Base-by-base conservation (phyloP, 2,888 invertebrate species). In the Slavum lentiscoides region DNA sequence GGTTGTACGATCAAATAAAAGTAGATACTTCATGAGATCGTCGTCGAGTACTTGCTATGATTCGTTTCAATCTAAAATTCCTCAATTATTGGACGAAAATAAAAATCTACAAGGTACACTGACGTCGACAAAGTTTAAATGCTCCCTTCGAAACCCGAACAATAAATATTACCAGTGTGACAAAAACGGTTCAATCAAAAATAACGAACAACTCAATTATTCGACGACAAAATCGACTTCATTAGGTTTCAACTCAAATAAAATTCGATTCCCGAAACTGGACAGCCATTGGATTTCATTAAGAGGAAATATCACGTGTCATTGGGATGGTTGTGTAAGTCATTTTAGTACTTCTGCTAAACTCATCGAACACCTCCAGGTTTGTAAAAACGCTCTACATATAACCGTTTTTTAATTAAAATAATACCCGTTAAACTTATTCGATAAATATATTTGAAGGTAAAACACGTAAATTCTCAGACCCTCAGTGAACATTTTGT, bases 341-440 rank as follows among this genome's bases (percentile, higher is more conserved):
- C 91, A 91, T 86, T 93, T 93, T 85, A 94, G 94, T 83, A 91
- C 92, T 85, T 92, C 92, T 87, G 90, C 93, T 81, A 93, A 93
- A 86, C 91, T 95, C 84, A 89, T 95, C 85, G 95, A 95, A 87
- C 95, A 95, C 87, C 90, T 95, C 87, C 94, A 95, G 91, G 93
- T 93, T 85, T 85, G 87, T 82, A 30, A 84, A 69, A 23, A 23
- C 49, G 19, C 43, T 21, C 43, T 13, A 58, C 30, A 67, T n/a
- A 1, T 53, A 68, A 3, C 55, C 21, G 23, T 83, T 82, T 59
- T 55, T 13, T 49, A 11, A 59, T 49, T 82, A 55, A 58, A 58
- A 49, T 49, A 1, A 49, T 49, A 13, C 1, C 13, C 11, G 13
- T 49, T 11, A 49, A 49, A 49, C 19, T 19, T 55, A 55, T 55